These are phyloP conservation scores for Ectobius pallidus DNA, from an alignment of 2,888 invertebrate genomes.

Conservation along the genomic window DNA sequence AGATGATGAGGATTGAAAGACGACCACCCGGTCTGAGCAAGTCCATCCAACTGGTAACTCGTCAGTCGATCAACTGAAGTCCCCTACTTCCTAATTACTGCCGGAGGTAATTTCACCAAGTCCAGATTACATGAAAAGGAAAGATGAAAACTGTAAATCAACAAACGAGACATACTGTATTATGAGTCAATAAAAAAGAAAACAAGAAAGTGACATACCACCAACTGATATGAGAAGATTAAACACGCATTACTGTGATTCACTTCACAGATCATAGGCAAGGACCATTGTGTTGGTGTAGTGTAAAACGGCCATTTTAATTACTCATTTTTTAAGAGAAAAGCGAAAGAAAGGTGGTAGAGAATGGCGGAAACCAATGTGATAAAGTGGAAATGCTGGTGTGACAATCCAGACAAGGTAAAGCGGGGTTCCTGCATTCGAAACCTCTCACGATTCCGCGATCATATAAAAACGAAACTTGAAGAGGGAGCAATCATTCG, in stretches of 20 bases:
- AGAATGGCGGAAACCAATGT: constrained; percentile 16
- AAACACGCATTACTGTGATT: background rate
- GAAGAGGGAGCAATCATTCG: background rate
- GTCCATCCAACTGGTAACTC: background rate
- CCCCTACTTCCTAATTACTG: background rate
- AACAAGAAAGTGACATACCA: background rate
- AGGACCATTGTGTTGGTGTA: background rate
- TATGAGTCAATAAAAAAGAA: too few species aligned
- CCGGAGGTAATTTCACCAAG: background rate
- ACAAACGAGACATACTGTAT: too few species aligned
- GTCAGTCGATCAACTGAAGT: background rate
- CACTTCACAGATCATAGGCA: background rate
- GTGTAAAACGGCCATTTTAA: background rate
- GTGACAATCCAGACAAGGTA: background rate
- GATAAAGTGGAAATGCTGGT: background rate
- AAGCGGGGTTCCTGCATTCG: background rate
- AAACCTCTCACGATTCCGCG: background rate
- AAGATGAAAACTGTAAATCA: too few species aligned
- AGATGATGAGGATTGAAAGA: background rate
- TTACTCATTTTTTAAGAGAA: constrained; percentile 10
- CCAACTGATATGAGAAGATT: background rate
- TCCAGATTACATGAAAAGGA: background rate
- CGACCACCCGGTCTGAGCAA: background rate
- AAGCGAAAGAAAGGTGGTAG: background rate
- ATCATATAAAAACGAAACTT: background rate